Base-by-base conservation (phyloP, 1,140 invertebrate species). In the Apis florea region DNA sequence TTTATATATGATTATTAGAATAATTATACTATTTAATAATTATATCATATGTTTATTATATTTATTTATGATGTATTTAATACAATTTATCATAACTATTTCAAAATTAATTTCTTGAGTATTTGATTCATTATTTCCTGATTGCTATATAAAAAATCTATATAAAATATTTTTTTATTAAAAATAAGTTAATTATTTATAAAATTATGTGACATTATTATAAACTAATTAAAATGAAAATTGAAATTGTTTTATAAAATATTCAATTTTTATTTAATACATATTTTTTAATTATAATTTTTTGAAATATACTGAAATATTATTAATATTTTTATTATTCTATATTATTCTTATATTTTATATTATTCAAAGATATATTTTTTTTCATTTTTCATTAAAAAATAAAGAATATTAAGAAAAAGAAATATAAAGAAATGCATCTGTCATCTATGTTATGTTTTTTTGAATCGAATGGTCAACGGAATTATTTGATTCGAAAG, bases 401-500 rank as follows among this genome's bases (percentile, higher is more conserved):
- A 47, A 40, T 40, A 40, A 40, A 5, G 2, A 40, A 40, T 40
- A 40, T 40, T 40, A 40, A 40, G 31, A 40, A 40, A 40, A 40
- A 40, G 4, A 40, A 40, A 40, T 17, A 17, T n/a, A 53, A 24
- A 31, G 26, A 40, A 56, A n/a, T 15, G 15, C 26, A 56, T 56
- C 19, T 73, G 64, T 51, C 40, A 54, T 64, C 26, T 9, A 9
- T 47, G 26, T 19, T 6, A 53, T n/a, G 66, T 67, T 40, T 31
- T 53, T 26, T 8, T 6, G 21, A 66, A 67, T 75, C 24, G 19
- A 9, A 1, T 13, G n/a, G 11, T 15, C 61, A 67, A 26, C 59
- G 72, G 54, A 75, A 59, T 81, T 75, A 21, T 17, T 51, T 24
- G 54, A 59, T 75, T 81, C 75, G 79, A 81, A 81, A 81, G 79